phyloP scores from a whole-genome alignment of 1,140 invertebrate species.

The Papilio polytes region DNA sequence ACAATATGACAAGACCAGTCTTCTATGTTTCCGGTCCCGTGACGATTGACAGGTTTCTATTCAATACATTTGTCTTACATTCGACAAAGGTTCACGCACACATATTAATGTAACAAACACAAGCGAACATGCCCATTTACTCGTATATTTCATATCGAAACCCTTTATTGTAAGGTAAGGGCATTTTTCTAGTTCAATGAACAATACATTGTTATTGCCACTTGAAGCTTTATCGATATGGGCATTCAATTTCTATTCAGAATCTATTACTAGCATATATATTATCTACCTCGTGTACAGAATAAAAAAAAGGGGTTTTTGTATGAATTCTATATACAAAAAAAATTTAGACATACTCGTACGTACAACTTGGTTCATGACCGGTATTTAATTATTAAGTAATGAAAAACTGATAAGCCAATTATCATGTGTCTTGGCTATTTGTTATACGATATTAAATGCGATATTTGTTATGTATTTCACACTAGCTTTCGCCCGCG shows the following conservation, averaged over 20 bases:
- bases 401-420: not conserved
- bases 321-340: not conserved
- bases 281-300: not conserved
- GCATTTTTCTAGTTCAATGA: conserved; percentile 34
- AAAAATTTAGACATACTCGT: not conserved
- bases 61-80: conserved; percentile 27
- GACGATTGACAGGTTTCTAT: not conserved
- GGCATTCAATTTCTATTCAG: not conserved
- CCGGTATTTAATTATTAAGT: too few species aligned
- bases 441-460: too few species aligned
- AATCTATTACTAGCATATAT: not conserved
- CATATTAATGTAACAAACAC: not conserved
- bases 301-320: too few species aligned
- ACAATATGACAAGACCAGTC: not conserved
- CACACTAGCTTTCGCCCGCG: too few species aligned
- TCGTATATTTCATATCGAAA: conserved; percentile 24
- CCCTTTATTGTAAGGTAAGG: conserved; percentile 34
- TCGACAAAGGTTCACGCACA: conserved; percentile 24
- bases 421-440: not conserved
- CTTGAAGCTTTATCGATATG: conserved; percentile 30
- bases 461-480: too few species aligned
- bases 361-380: too few species aligned
- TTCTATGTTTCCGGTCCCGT: conserved; percentile 12
- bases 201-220: conserved; percentile 31
- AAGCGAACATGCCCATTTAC: conserved; percentile 11